phyloP scores from a whole-genome alignment of 2,797 vertebrate species.

The Anas bahamensis region DNA sequence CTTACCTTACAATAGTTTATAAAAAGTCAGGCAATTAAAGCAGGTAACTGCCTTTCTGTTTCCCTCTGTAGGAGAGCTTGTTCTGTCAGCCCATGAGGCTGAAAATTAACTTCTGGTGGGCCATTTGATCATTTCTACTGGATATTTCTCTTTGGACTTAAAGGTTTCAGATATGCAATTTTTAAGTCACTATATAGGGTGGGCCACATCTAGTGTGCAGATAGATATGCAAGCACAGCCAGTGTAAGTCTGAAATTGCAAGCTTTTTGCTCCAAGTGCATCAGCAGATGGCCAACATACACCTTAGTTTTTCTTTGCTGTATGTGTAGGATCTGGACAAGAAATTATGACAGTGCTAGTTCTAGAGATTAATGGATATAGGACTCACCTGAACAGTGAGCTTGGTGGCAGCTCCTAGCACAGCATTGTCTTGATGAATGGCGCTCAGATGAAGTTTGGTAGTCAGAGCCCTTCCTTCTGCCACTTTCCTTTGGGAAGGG shows the following conservation, averaged over 20 bases:
- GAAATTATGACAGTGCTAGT: neutral
- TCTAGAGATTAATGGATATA: neutral
- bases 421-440: neutral
- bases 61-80: neutral
- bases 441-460: neutral
- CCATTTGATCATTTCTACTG: neutral
- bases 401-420: neutral
- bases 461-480: conserved; percentile 1
- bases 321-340: neutral
- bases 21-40: neutral
- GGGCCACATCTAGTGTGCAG: neutral
- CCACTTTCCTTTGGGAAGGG: neutral
- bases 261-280: neutral
- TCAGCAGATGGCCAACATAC: neutral
- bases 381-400: neutral
- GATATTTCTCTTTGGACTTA: neutral
- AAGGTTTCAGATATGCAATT: neutral
- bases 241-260: neutral
- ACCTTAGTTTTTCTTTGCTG: neutral
- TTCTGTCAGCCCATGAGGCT: neutral
- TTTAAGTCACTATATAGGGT: neutral
- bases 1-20: neutral
- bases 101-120: neutral
- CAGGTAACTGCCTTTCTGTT: neutral
- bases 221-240: neutral